Evolutionary conservation across 2,797 vertebrate genomes (phyloP), one percentile per base, ranked within the genome.

Genomic region (Gephyroberyx darwinii): DNA sequence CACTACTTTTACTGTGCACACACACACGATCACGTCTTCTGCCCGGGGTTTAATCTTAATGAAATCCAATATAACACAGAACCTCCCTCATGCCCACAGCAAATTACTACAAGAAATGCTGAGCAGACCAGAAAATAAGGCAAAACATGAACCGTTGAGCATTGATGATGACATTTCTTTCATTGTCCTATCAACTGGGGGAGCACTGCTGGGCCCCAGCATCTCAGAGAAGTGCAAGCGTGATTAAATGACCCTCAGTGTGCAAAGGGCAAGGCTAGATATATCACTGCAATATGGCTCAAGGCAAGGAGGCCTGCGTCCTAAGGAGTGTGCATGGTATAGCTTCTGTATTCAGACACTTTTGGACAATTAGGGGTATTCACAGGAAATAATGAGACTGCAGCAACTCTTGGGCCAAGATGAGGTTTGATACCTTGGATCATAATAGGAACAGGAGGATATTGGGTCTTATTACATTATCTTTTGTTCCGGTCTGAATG

Each of bases 181-280:
- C 47, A 56, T 14, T 75, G 61, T 69, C 3, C 10, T 59, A 5
- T 52, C n/a, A 67, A 57, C 35, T 47, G 62, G 37, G 16, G 45
- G 19, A 45, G 10, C 30, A 39, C 7, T 7, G 60, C 82, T 37
- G 13, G 4, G 9, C 55, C 60, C 31, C 31, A 33, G 59, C 41
- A 59, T 35, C 55, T 64, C 35, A 31, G 19, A 19, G 20, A 48
- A 47, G 26, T 26, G 59, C 31, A 61, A 62, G 1, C 26, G 57
- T 69, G 16, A 72, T 80, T 75, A 67, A 69, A 68, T 68, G 69
- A 12, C 9, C 62, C 62, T 69, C 16, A 19, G 41, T 35, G 26
- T 69, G n/a, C 54, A 75, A 39, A 48, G 47, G 37, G 16, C 4
- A 64, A 39, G 37, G 55, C 52, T 53, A 52, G 30, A 50, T 47